Base-by-base conservation (phyloP, 2,888 invertebrate genomes). In the Sinohyriopsis cumingii region DNA sequence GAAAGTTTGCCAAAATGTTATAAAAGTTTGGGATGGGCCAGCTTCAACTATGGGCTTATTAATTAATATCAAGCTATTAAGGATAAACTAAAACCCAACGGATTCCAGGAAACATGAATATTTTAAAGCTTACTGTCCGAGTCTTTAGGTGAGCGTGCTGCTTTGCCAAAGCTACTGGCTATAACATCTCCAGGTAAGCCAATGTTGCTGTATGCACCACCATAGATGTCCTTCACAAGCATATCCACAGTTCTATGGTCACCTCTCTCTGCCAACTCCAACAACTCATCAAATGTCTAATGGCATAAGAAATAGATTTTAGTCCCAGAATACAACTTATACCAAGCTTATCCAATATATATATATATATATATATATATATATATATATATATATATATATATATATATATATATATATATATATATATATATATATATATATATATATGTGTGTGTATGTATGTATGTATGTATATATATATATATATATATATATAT, bases 121-220 rank as follows among this genome's bases (percentile, higher is more conserved):
- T 33, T 33, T 33, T 6, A 12, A 45, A 45, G 57, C 63, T 20
- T 67, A 76, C 72, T 69, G 62, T 55, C 24, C 66, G 73, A 68
- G 57, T 88, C 87, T 68, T 81, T 82, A 5, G 84, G 82, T 19
- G 86, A 84, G 28, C 90, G 84, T 59, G 91, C 90, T 25, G 93
- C 92, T 89, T 93, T 93, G 0, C 94, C 94, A 89, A 94, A 94
- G 67, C 93, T 93, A 61, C 93, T 93, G 22, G 94, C 94, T 75
- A 94, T 93, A 28, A 94, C 87, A 80, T 94, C 93, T 20, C 92
- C 93, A 54, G 93, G 91, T 60, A 94, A 90, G 1, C 93, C 93
- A 77, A 93, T 91, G 20, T 87, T 82, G 61, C 85, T 84, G 86
- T 92, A 93, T 84, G 92, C 92, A 3, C 93, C 93, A 3, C 93